A percentile compares a stretch with the other conserved stretches of the same genome.
Evolutionary conservation across 2,113 vertebrate species (phyloP).

Genomic region (Triplophysa dalaica): DNA sequence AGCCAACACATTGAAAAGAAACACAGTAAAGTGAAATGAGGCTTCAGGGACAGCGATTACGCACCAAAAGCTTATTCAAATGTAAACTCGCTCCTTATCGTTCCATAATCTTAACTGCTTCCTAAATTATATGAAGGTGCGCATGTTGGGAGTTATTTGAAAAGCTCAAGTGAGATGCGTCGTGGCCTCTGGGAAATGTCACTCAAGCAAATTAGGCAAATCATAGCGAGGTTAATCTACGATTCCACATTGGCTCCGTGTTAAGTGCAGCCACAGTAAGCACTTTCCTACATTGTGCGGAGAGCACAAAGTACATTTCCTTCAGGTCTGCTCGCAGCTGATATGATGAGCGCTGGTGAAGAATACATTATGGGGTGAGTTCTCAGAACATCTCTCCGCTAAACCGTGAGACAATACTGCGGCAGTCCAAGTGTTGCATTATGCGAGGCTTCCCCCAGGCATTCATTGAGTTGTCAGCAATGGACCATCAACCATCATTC

Average conservation of each 20-base stretch:
- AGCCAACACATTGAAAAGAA: not conserved
- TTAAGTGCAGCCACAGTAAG: conserved; percentile 71
- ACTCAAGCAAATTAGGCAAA: conserved; percentile 73
- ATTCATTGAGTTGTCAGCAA: conserved; percentile 49
- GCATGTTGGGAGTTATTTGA: conserved; percentile 52
- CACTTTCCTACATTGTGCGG: conserved; percentile 74
- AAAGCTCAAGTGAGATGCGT: conserved; percentile 52
- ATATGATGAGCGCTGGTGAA: conserved; percentile 70
- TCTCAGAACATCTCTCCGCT: conserved; percentile 36
- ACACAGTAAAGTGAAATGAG: not conserved
- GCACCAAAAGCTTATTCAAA: conserved; percentile 2
- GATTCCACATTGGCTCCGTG: conserved; percentile 64
- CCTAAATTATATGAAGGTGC: not conserved
- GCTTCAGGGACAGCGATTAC: conserved; percentile 15
- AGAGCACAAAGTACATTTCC: conserved; percentile 66
- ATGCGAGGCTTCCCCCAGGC: conserved; percentile 45
- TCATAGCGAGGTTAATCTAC: conserved; percentile 73
- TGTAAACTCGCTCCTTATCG: conserved; percentile 16
- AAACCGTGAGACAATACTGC: conserved; percentile 53
- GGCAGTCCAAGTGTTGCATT: conserved; percentile 43
- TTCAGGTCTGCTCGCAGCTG: conserved; percentile 73
- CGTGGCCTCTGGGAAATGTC: conserved; percentile 64
- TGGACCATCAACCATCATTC: conserved; percentile 48
- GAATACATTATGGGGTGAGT: conserved; percentile 70
- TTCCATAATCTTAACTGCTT: not conserved